These are phyloP conservation scores for Drosophila watanabei DNA, from an alignment of 1,140 invertebrate species.

Conservation along the genomic window DNA sequence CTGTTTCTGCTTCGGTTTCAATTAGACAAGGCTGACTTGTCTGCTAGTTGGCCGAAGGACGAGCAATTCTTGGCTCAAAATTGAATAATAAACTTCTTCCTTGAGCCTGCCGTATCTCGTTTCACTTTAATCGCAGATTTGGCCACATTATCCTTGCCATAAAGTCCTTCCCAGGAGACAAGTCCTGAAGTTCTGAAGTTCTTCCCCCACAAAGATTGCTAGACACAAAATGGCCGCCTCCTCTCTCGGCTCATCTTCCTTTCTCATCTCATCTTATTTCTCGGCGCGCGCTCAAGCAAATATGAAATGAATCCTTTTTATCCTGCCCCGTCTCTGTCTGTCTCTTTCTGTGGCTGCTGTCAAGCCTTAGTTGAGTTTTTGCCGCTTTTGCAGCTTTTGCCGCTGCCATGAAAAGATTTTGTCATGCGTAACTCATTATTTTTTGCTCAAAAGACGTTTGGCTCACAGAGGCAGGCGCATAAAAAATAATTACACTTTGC, in stretches of 20 bases:
- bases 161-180: slow-evolving; percentile 4
- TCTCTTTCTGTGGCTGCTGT: slow-evolving; percentile 49
- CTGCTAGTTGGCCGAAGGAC: slow-evolving; percentile 28
- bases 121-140: slow-evolving; percentile 33
- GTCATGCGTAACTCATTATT: slow-evolving; percentile 86
- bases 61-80: slow-evolving; percentile 18
- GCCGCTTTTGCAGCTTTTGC: slow-evolving; percentile 36
- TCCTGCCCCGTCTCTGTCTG: slow-evolving; percentile 18
- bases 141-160: slow-evolving; percentile 10
- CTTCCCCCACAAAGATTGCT: neutral
- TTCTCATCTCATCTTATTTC: slow-evolving; percentile 15
- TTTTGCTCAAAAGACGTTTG: slow-evolving; percentile 73
- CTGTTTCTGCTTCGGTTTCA: slow-evolving; percentile 42
- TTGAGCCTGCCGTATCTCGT: slow-evolving; percentile 10
- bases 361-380: slow-evolving; percentile 51
- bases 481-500: slow-evolving; percentile 70
- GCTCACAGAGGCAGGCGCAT: slow-evolving; percentile 71
- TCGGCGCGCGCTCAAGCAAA: slow-evolving; percentile 68
- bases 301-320: slow-evolving; percentile 75
- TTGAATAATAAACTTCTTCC: slow-evolving; percentile 23
- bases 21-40: slow-evolving; percentile 56
- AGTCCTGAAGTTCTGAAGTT: slow-evolving; percentile 22
- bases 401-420: slow-evolving; percentile 78
- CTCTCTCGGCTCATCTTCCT: slow-evolving; percentile 8
- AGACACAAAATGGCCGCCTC: slow-evolving; percentile 65